Percentiles rank a stretch among this genome's conserved stretches.
Evolutionary conservation across 2,113 vertebrate species (phyloP).

Genomic region (Cisticola juncidis): DNA sequence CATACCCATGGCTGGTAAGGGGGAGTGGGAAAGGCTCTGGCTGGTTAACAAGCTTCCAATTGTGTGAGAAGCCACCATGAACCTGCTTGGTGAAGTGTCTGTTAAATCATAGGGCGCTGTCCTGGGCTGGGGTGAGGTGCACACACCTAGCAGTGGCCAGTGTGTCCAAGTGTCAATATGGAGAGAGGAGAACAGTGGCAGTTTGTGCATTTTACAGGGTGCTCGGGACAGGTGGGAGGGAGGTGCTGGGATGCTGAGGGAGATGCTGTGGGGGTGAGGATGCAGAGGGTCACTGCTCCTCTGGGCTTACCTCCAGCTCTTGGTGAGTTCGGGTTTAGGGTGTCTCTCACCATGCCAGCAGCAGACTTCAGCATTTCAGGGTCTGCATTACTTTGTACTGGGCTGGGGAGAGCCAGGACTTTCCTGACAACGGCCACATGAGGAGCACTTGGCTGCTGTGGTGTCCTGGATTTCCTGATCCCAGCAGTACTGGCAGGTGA

Average conservation of each 20-base stretch:
- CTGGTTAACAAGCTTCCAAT: background rate
- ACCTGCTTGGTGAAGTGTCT: background rate
- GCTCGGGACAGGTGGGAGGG: accelerated
- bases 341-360: background rate
- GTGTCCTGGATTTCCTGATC: slow-evolving; percentile 18
- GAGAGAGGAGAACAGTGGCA: background rate
- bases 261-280: background rate
- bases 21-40: background rate
- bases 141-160: accelerated
- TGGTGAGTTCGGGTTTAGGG: background rate
- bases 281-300: background rate
- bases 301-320: background rate
- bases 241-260: background rate
- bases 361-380: background rate
- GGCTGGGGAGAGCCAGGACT: background rate
- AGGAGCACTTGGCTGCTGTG: slow-evolving; percentile 7
- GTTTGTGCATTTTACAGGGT: accelerated
- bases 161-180: accelerated
- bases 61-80: background rate
- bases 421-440: background rate
- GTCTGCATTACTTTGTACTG: background rate
- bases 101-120: background rate
- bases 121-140: background rate
- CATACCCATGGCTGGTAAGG: background rate
- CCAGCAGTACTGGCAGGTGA: background rate